These are phyloP conservation scores for Gambelia wislizenii DNA, from an alignment of 2,797 vertebrate species.

Conservation along the genomic window DNA sequence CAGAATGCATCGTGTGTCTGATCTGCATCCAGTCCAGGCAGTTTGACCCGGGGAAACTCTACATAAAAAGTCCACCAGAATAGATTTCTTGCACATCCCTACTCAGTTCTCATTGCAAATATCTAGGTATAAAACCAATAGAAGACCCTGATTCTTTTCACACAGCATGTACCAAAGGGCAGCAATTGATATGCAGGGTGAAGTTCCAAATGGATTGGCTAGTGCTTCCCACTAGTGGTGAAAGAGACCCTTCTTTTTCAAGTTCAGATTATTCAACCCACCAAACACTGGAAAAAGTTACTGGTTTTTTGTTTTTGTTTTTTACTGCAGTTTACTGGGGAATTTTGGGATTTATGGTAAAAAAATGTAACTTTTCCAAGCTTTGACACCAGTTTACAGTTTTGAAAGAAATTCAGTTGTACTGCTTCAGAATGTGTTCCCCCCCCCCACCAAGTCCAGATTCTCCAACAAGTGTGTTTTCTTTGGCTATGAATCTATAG, in stretches of 20 bases:
- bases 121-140: no score
- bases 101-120: not conserved
- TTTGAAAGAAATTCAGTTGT: not conserved
- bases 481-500: not conserved
- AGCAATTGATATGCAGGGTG: not conserved
- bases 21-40: not conserved
- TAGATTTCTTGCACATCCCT: not conserved
- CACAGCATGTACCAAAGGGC: not conserved
- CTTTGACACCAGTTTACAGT: not conserved
- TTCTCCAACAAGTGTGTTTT: not conserved
- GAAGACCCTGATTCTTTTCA: no score
- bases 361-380: no score
- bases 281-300: not conserved
- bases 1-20: not conserved
- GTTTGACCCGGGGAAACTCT: not conserved
- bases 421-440: not conserved
- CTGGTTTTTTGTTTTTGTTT: no score
- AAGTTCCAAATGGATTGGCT: not conserved
- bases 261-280: not conserved
- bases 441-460: not conserved
- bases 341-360: no score
- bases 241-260: not conserved
- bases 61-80: not conserved
- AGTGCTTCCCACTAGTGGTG: slow-evolving; percentile 23
- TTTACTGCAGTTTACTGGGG: no score